Percentiles rank a stretch among this genome's conserved stretches.
Evolutionary conservation across 30 jellyfish, hydroid and myxozoan species (phyloP).

Genomic region (Rhopilema esculentum): DNA sequence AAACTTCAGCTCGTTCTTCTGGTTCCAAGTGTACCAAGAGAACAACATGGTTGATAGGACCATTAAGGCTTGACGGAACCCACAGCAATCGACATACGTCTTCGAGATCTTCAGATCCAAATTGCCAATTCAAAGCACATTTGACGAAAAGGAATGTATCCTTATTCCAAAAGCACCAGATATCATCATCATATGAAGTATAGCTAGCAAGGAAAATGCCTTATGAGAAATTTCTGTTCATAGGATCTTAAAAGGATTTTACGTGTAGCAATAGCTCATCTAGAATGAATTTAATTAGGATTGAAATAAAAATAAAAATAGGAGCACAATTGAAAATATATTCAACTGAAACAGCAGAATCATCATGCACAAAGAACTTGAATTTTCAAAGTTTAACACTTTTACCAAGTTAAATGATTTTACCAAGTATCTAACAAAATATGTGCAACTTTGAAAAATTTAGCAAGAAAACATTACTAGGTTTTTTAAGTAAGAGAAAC

Average conservation of each 20-base stretch:
- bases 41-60: neutral
- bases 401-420: neutral
- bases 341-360: neutral
- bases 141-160: neutral
- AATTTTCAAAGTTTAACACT: neutral
- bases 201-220: neutral
- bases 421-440: neutral
- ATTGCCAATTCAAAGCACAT: neutral
- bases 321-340: neutral
- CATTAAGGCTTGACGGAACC: neutral
- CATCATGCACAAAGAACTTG: neutral
- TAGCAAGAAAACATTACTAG: too few species aligned
- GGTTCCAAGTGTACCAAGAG: neutral
- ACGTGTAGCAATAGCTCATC: neutral
- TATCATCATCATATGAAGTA: neutral
- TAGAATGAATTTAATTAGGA: neutral
- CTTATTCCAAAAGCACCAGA: neutral
- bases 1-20: neutral
- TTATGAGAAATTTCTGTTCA: too few species aligned
- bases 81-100: neutral
- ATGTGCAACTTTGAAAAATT: neutral
- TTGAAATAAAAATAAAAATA: too few species aligned
- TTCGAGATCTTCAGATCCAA: neutral
- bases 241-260: neutral
- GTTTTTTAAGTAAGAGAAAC: too few species aligned